Evolutionary conservation across 1,140 invertebrate genomes (phyloP), one percentile per base, ranked within the genome.

Genomic region (Sycobia sp.): DNA sequence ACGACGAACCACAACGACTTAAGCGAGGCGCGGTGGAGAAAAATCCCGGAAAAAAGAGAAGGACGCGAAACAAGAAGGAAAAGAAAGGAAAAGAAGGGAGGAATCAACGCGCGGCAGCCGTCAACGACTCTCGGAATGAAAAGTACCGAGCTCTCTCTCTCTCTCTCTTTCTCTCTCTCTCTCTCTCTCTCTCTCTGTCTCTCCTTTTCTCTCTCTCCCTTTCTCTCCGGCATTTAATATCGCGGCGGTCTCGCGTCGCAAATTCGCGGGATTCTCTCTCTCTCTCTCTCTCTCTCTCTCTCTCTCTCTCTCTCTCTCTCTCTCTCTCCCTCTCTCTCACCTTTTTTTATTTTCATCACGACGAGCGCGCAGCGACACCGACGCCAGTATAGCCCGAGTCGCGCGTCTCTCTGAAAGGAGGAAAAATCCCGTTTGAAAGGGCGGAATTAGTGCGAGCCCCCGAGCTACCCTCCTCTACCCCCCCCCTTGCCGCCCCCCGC

Each of bases 401-500:
- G 29, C 29, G n/a, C n/a, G n/a, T n/a, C n/a, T n/a, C n/a, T n/a
- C n/a, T n/a, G n/a, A n/a, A n/a, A n/a, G 47, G 32, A 39, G 36
- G 46, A 51, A 65, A 65, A 58, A 65, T 53, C 55, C n/a, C 46
- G 39, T 39, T 59, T 51, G 43, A 51, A 67, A 58, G 44, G 47
- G 47, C 27, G 46, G 49, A 65, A 65, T 65, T 58, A 65, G 58
- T 55, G 55, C 36, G 58, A 53, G 58, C 54, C 22, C 57, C 57
- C 29, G 51, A 67, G 36, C 46, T 62, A 41, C 27, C 13, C 18
- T 60, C 32, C 50, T 44, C 43, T 54, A 60, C 47, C 44, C 47
- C n/a, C 20, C 39, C 16, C 8, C 4, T 44, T 23, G 16, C 32
- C 41, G 1, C 36, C 32, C 29, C 5, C 5, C 5, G 29, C 29